Evolutionary conservation across 1,140 invertebrate species (phyloP).

Genomic region (Drosophila carrolli): DNA sequence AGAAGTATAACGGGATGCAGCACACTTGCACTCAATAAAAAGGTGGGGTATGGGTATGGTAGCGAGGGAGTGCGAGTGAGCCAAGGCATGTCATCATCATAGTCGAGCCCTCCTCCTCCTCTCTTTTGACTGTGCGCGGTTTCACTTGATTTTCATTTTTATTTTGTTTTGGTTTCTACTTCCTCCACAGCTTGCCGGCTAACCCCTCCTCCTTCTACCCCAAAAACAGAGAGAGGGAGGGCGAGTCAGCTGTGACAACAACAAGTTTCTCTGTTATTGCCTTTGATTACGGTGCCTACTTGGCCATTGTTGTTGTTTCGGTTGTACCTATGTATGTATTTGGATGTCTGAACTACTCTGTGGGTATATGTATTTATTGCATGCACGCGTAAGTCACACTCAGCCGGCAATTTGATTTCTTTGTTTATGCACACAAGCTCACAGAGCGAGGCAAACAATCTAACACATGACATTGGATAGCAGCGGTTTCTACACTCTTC

Average conservation of each 20-base stretch:
- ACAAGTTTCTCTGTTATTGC: slow-evolving; percentile 62
- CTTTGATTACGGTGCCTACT: slow-evolving; percentile 64
- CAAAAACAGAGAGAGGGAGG: slow-evolving; percentile 29
- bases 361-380: slow-evolving; percentile 48
- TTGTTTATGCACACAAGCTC: slow-evolving; percentile 46
- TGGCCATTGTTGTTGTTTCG: slow-evolving; percentile 27
- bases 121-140: slow-evolving; percentile 55
- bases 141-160: slow-evolving; percentile 57
- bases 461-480: slow-evolving; percentile 42
- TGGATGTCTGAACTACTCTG: slow-evolving; percentile 20
- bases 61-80: slow-evolving; percentile 8
- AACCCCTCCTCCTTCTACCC: slow-evolving; percentile 27
- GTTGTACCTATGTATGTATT: slow-evolving; percentile 32
- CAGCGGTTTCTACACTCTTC: slow-evolving; percentile 27
- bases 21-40: slow-evolving; percentile 7
- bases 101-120: slow-evolving; percentile 52
- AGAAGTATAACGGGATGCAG: slow-evolving; percentile 26
- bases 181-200: slow-evolving; percentile 52
- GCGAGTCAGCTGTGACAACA: slow-evolving; percentile 64
- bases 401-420: slow-evolving; percentile 53
- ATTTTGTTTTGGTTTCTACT: slow-evolving; percentile 62
- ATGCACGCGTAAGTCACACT: slow-evolving; percentile 62
- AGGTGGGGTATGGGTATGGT: background rate
- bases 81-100: slow-evolving; percentile 57
- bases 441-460: slow-evolving; percentile 7